Evolutionary conservation across 1,140 invertebrate genomes (phyloP).

Genomic region (Coenobita brevimanus): DNA sequence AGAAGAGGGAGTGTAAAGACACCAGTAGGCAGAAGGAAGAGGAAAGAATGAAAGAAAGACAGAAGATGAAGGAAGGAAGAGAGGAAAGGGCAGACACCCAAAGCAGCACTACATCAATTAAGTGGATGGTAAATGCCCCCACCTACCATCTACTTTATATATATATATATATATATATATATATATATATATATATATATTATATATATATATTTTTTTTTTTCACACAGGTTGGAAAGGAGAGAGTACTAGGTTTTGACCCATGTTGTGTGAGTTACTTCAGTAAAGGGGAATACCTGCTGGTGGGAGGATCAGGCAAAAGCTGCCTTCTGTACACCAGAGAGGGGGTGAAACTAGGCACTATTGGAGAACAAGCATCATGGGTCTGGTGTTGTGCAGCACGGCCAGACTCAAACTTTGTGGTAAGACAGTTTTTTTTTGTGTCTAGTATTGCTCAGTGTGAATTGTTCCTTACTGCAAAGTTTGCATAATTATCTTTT

Average conservation of each 20-base stretch:
- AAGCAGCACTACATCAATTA: too few relatives aligned
- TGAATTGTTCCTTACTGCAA: too few relatives aligned
- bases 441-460: too few relatives aligned
- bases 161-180: not conserved
- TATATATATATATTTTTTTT: slow-evolving; percentile 16
- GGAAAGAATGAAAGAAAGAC: too few relatives aligned
- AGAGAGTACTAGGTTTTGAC: slow-evolving; percentile 86
- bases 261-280: slow-evolving; percentile 86
- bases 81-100: too few relatives aligned
- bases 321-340: slow-evolving; percentile 85
- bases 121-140: too few relatives aligned
- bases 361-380: slow-evolving; percentile 82
- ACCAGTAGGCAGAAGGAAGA: too few relatives aligned
- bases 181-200: not conserved
- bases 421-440: too few relatives aligned
- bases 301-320: slow-evolving; percentile 89
- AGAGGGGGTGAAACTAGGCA: slow-evolving; percentile 87
- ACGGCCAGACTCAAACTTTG: slow-evolving; percentile 82
- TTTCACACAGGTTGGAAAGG: slow-evolving; percentile 80
- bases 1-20: too few relatives aligned
- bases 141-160: too few relatives aligned
- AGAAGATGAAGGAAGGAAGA: too few relatives aligned
- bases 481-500: too few relatives aligned
- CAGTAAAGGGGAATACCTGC: slow-evolving; percentile 85
- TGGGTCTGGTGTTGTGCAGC: slow-evolving; percentile 92